Evolutionary conservation across 2,888 invertebrate species (phyloP).

Genomic region (Eudemis profundana): DNA sequence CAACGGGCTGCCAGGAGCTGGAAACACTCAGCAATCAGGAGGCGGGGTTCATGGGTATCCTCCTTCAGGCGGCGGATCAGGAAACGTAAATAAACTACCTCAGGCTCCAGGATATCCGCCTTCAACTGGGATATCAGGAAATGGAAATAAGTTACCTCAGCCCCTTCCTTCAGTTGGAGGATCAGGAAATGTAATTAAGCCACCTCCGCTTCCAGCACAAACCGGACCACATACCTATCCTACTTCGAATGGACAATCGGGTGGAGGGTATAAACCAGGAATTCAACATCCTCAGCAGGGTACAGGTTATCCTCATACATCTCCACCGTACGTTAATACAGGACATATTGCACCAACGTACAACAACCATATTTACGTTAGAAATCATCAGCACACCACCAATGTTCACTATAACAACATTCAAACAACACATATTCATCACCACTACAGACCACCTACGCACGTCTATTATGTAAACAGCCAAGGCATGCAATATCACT

Average conservation of each 20-base stretch:
- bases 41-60: background rate
- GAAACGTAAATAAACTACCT: background rate
- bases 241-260: background rate
- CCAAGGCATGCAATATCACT: background rate
- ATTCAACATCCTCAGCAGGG: background rate
- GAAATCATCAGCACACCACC: constrained; percentile 17
- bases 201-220: background rate
- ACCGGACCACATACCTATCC: constrained; percentile 20
- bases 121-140: background rate
- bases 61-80: background rate
- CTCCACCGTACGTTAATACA: background rate
- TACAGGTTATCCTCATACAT: background rate
- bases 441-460: constrained; percentile 24
- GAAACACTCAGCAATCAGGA: background rate
- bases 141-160: background rate
- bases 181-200: background rate
- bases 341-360: background rate
- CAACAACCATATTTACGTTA: constrained; percentile 10
- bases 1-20: background rate
- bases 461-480: background rate
- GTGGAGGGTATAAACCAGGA: background rate
- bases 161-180: too few relatives aligned
- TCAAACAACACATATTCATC: constrained; percentile 8
- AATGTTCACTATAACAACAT: constrained; percentile 2
- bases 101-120: background rate